Evolutionary conservation across 2,888 invertebrate species (phyloP), one percentile per base, ranked within the genome.

Genomic region (Junonia oenone): DNA sequence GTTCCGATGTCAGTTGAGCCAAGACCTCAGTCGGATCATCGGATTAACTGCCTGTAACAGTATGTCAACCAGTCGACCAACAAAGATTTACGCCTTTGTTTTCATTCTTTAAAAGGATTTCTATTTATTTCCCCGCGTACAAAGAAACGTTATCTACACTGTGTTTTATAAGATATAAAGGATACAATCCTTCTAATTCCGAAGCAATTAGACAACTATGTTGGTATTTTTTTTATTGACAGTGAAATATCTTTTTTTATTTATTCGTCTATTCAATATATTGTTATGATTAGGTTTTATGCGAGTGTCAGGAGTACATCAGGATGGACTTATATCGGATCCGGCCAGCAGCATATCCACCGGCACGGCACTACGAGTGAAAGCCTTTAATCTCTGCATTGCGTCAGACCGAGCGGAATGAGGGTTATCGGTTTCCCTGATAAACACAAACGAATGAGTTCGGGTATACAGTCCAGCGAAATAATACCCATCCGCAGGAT

Each of bases 321-420:
- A 76, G 70, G 68, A 67, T 68, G 75, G 75, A 70, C 75, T 81
- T 78, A 80, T 79, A 79, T 79, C 78, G 80, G 83, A 82, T 83
- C 78, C 76, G 73, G 71, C 73, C 67, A 69, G 72, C 75, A 73
- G 73, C 76, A 79, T 75, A 78, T 76, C 75, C 77, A 71, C 68
- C 72, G 69, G 71, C 69, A 69, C 73, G 75, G 71, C 68, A 76
- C 75, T 78, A 77, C 78, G 74, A 76, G 73, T 79, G 76, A 83
- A 86, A 86, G 78, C 88, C 78, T 83, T 83, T 88, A 87, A 86
- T 88, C 86, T 83, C 83, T 84, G 81, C 83, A 84, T 83, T 86
- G 87, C 86, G 86, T 84, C 87, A 86, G 79, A 73, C 79, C 72
- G 73, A 78, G 79, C 81, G 81, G 82, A 86, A 83, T 83, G 85